Evolutionary conservation across 64 coral and sea anemone genomes (phyloP).

Genomic region (Acropora tenuis): DNA sequence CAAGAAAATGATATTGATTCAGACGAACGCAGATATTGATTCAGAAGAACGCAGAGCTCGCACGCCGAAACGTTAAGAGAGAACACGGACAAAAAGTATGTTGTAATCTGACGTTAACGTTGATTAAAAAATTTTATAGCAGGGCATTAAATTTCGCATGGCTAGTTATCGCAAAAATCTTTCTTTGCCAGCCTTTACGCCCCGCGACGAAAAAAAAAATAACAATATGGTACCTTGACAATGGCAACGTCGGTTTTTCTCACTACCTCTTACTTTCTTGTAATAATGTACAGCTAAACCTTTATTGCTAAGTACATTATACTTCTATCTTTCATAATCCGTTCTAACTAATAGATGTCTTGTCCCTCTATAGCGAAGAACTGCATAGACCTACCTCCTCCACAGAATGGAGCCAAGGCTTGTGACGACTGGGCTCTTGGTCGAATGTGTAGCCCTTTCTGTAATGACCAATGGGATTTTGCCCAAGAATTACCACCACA

Average conservation of each 20-base stretch:
- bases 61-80: too few species aligned
- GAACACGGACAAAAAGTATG: too few species aligned
- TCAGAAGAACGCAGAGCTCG: too few species aligned
- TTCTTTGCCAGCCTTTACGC: too few species aligned
- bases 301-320: neutral
- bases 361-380: conserved; percentile 26
- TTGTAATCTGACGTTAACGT: too few species aligned
- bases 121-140: too few species aligned
- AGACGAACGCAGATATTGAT: too few species aligned
- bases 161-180: too few species aligned
- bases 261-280: neutral
- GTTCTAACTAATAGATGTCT: neutral
- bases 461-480: conserved; percentile 53
- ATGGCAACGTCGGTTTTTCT: neutral
- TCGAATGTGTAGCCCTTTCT: conserved; percentile 25
- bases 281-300: neutral
- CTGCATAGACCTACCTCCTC: conserved; percentile 34
- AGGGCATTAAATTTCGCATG: too few species aligned
- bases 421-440: conserved; percentile 63
- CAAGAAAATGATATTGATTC: too few species aligned
- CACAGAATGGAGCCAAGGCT: conserved; percentile 61
- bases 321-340: neutral
- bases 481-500: neutral
- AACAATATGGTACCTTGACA: too few species aligned
- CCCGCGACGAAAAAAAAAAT: too few species aligned